Evolutionary conservation across 1,140 invertebrate genomes (phyloP).

Genomic region (Aphelinus atriplicis): DNA sequence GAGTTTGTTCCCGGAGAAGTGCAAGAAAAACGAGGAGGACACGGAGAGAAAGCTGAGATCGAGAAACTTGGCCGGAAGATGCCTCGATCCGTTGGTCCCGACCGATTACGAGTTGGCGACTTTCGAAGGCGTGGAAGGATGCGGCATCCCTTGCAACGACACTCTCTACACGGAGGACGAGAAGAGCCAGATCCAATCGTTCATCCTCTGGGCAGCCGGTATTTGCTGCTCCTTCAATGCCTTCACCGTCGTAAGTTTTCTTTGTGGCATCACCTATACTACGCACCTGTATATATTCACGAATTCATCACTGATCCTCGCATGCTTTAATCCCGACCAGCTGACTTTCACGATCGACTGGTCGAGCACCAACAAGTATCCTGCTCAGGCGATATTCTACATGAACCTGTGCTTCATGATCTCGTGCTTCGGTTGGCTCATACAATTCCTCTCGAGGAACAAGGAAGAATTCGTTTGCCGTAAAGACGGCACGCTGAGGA

Average conservation of each 20-base stretch:
- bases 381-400: conserved; percentile 89
- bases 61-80: conserved; percentile 69
- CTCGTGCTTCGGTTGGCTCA: conserved; percentile 85
- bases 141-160: conserved; percentile 87
- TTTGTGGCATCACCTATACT: not conserved
- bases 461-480: conserved; percentile 89
- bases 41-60: conserved; percentile 82
- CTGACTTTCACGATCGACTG: conserved; percentile 92
- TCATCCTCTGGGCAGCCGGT: conserved; percentile 80
- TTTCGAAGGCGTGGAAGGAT: conserved; percentile 88
- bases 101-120: conserved; percentile 81
- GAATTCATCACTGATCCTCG: not conserved
- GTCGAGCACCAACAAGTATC: conserved; percentile 89
- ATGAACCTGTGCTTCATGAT: conserved; percentile 89
- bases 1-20: conserved; percentile 77
- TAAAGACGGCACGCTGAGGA: conserved; percentile 87
- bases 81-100: conserved; percentile 81
- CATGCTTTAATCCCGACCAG: conserved; percentile 54
- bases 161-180: conserved; percentile 85
- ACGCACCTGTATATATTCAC: not conserved
- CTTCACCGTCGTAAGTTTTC: conserved; percentile 76
- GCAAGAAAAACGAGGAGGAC: conserved; percentile 82
- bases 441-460: conserved; percentile 86
- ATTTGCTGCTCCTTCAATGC: conserved; percentile 80
- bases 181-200: conserved; percentile 81